phyloP scores from a whole-genome alignment of 2,113 vertebrate species.

The Apaloderma vittatum region DNA sequence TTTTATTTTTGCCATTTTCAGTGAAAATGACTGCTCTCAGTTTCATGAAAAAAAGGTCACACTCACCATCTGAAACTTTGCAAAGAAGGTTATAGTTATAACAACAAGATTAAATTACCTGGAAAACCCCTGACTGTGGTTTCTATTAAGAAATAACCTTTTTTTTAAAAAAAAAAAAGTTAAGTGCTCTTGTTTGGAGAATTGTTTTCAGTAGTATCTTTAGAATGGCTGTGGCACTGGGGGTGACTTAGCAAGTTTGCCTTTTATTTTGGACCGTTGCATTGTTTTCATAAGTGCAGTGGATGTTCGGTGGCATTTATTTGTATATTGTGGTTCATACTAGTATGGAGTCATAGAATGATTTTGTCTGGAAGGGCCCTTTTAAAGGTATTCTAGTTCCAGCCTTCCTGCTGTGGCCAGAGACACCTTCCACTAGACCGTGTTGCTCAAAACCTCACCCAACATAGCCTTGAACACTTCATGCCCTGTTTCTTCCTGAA shows the following conservation, averaged over 20 bases:
- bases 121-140: conserved; percentile 69
- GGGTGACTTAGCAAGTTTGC: not conserved
- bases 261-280: not conserved
- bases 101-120: conserved; percentile 44
- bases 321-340: not conserved
- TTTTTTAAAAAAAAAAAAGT: conserved; percentile 65
- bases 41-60: conserved; percentile 43
- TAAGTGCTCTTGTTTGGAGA: conserved; percentile 57
- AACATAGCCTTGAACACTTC: no score
- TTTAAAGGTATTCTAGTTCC: no score
- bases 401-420: no score
- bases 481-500: not conserved
- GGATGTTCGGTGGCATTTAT: not conserved
- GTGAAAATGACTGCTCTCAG: conserved; percentile 51
- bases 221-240: not conserved
- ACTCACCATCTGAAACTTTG: conserved; percentile 57
- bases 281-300: not conserved
- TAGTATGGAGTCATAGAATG: not conserved
- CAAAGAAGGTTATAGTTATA: conserved; percentile 31
- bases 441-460: no score
- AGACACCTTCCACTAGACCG: no score
- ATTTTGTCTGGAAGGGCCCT: no score
- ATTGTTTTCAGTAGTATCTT: conserved; percentile 43
- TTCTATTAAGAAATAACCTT: conserved; percentile 68
- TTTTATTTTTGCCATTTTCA: conserved; percentile 57